Evolutionary conservation across 2,113 vertebrate species (phyloP).

Genomic region (Xiphias gladius): DNA sequence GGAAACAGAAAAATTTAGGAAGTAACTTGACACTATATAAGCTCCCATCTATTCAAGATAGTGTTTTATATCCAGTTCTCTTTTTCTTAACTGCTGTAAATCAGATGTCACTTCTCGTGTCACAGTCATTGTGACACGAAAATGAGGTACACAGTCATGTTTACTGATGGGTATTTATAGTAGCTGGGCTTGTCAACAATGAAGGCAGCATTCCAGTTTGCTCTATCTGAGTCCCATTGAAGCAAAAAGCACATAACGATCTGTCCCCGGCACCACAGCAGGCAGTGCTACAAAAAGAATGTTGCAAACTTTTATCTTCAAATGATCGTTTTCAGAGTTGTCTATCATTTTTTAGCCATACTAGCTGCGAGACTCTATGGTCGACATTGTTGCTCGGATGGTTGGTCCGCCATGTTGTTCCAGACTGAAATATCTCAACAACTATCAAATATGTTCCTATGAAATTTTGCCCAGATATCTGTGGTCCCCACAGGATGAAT

Average conservation of each 20-base stretch:
- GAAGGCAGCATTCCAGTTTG: constrained; percentile 16
- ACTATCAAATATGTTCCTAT: not conserved
- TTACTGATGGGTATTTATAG: constrained; percentile 20
- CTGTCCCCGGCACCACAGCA: not conserved
- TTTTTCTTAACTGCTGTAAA: constrained; percentile 52
- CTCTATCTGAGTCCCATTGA: not conserved
- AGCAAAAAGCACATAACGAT: constrained; percentile 10
- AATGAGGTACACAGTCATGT: not conserved
- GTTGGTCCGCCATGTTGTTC: no score
- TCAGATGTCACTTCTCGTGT: constrained; percentile 9
- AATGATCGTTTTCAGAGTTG: not conserved
- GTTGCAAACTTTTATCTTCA: constrained; percentile 21
- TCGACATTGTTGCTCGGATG: not conserved
- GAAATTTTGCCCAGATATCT: not conserved
- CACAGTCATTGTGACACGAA: not conserved
- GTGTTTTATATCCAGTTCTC: constrained; percentile 54
- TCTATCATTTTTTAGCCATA: not conserved
- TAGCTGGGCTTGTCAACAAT: not conserved
- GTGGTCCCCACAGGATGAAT: not conserved
- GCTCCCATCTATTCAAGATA: not conserved
- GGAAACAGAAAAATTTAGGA: constrained; percentile 51
- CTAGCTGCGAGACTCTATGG: not conserved
- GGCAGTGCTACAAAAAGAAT: not conserved
- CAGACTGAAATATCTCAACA: no score
- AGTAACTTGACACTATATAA: constrained; percentile 23